These are phyloP conservation scores for Esox niger DNA, from an alignment of 2,113 vertebrate species.

Conservation along the genomic window DNA sequence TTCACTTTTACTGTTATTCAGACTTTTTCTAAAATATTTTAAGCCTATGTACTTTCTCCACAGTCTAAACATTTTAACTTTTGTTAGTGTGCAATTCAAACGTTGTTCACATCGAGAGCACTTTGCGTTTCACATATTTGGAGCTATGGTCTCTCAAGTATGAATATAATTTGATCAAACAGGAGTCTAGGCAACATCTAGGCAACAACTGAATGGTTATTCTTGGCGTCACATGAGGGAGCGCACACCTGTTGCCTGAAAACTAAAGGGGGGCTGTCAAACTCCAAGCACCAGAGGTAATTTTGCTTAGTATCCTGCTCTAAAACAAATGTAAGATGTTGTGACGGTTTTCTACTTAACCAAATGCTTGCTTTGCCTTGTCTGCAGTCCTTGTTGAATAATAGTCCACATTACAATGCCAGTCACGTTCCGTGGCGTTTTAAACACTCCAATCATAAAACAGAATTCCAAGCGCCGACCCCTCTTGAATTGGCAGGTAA, in stretches of 20 bases:
- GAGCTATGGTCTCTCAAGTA: no score
- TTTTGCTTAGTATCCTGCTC: no score
- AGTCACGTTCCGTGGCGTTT: conserved; percentile 27
- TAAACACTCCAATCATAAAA: conserved; percentile 27
- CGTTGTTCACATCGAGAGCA: no score
- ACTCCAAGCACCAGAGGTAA: no score
- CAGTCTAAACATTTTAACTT: no score
- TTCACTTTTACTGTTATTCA: neutral
- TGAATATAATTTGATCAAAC: neutral
- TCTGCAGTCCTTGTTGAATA: conserved; percentile 24
- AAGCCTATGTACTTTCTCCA: no score
- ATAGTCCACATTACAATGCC: conserved; percentile 24
- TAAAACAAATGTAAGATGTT: neutral
- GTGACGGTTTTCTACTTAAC: neutral
- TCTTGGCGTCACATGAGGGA: conserved; percentile 12
- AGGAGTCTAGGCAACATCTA: neutral
- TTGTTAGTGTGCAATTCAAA: no score
- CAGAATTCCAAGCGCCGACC: conserved; percentile 18
- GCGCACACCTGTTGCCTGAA: conserved; percentile 55
- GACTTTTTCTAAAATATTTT: no score
- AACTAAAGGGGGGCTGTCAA: conserved; percentile 54
- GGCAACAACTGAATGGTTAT: neutral
- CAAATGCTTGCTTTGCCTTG: conserved; percentile 1
- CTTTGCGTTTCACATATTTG: no score
- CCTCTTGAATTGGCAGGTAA: conserved; percentile 27